Evolutionary conservation across 2,888 invertebrate genomes (phyloP), one percentile per base, ranked within the genome.

Genomic region (Nomada lathburiana): DNA sequence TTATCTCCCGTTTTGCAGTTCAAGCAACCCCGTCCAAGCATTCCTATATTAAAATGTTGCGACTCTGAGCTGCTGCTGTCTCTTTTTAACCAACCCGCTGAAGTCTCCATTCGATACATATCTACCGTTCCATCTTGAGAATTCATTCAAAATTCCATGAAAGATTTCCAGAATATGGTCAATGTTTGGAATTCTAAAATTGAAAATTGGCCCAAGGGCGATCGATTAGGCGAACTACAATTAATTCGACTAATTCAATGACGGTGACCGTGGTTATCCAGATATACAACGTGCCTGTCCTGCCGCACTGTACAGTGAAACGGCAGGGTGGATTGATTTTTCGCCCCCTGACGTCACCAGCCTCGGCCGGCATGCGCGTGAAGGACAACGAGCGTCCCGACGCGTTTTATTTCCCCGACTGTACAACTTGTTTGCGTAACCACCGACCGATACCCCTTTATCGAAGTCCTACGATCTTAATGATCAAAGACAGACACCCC

Each of bases 291-390:
- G 55, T 63, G 63, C 67, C 85, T 86, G 80, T 85, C 83, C 85
- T 88, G 86, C 81, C 88, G 86, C 88, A 82, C 88, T 84, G 72
- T 47, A 47, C 70, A 84, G 85, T 80, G 83, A 83, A 82, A 80
- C 75, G 71, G 76, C 86, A 85, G 83, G 88, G 89, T 90, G 90
- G 90, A 92, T 92, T 91, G 92, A 92, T 92, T 92, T 92, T 92
- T 90, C 91, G 84, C 84, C 84, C 75, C 69, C 86, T 91, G 90
- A 91, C 92, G 91, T 91, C 89, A 89, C 82, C 9, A 23, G 67
- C 10, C 74, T 82, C 82, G 88, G 79, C 82, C 85, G 87, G 86
- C 92, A 91, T 92, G 92, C 92, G 91, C 91, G 84, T 65, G 71
- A 26, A 57, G 60, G 77, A 42, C 69, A 62, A 76, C 52, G 23